Conservation (phyloP, 2,888 invertebrate species). For the Caenorhabditis auriculariae region DNA sequence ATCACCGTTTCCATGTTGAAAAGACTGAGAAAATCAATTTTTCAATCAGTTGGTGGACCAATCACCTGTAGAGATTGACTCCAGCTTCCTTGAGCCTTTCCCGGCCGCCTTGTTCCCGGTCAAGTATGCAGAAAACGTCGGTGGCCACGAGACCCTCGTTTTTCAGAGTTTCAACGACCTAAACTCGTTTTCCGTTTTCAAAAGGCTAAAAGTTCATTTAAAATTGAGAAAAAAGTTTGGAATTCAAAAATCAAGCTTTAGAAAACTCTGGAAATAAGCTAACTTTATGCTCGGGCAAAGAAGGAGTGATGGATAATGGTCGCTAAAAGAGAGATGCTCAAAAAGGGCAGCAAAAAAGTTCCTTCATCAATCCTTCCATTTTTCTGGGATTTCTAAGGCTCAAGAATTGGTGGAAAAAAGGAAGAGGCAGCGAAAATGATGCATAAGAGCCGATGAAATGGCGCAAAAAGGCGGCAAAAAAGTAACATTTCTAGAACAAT, state of each 20-base stretch:
- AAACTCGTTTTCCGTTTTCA: background rate
- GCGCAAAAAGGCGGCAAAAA: background rate
- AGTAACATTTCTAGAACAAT: background rate
- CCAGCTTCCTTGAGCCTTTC: constrained; percentile 72
- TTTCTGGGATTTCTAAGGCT: no score
- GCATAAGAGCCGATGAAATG: background rate
- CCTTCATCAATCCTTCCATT: no score
- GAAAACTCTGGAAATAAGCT: background rate
- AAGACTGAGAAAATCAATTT: constrained; percentile 34
- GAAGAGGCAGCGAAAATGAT: background rate
- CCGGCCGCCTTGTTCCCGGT: constrained; percentile 87
- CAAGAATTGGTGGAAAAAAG: no score
- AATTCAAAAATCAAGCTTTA: no score
- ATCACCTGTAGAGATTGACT: constrained; percentile 65
- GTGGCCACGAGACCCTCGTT: constrained; percentile 63
- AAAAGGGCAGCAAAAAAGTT: no score
- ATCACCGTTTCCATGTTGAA: constrained; percentile 44
- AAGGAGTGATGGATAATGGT: background rate
- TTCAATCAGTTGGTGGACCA: no score
- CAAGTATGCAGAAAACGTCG: constrained; percentile 83
- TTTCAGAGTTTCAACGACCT: constrained; percentile 38
- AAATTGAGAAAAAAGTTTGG: background rate
- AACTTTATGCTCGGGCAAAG: background rate
- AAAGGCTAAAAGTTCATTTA: background rate
- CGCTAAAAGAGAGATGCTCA: background rate